Evolutionary conservation across 2,113 vertebrate species (phyloP), one percentile per base, ranked within the genome.

Genomic region (Nycticebus coucang): DNA sequence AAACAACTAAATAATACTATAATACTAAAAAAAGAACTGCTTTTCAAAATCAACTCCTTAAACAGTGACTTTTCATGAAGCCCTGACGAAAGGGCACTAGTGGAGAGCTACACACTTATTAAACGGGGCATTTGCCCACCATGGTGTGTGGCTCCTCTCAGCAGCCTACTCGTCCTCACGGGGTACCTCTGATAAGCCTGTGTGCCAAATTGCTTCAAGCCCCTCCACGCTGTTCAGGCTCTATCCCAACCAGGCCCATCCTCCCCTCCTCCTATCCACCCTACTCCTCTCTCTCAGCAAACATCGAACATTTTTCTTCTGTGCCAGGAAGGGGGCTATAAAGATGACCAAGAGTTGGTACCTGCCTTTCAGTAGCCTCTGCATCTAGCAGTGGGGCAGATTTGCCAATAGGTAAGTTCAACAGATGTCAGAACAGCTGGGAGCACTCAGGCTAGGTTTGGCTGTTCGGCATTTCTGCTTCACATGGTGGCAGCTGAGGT

Each of bases 91-190:
- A 77, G 12, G 24, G 6, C 11, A 3, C 30, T 37, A 55, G 35
- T 1, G 5, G n/a, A 45, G 74, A 92, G 7, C 57, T 26, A 21
- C 28, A 21, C 0, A 0, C 3, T 55, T 19, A 35, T 28, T 2
- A 1, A 72, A 17, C 7, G 11, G 9, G 5, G 7, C 13, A 55
- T 78, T 5, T 53, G 37, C 13, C 53, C 28, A 41, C 3, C 1
- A 11, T 19, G 50, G 41, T 37, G 7, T 59, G 15, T 10, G 35
- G 15, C 35, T 83, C 18, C 5, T 19, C 33, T 35, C 15, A 30
- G 22, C 11, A 83, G 53, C 62, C 7, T 28, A 14, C 35, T 10
- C 35, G 6, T 55, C 18, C 33, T 78, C 22, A 69, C 3, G 0
- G 6, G 57, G 59, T 26, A 7, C 37, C 64, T 69, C 57, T 68